A percentile compares a stretch with the other conserved stretches of the same genome.
phyloP scores from a whole-genome alignment of 2,113 vertebrate genomes.

The Perccottus glenii region DNA sequence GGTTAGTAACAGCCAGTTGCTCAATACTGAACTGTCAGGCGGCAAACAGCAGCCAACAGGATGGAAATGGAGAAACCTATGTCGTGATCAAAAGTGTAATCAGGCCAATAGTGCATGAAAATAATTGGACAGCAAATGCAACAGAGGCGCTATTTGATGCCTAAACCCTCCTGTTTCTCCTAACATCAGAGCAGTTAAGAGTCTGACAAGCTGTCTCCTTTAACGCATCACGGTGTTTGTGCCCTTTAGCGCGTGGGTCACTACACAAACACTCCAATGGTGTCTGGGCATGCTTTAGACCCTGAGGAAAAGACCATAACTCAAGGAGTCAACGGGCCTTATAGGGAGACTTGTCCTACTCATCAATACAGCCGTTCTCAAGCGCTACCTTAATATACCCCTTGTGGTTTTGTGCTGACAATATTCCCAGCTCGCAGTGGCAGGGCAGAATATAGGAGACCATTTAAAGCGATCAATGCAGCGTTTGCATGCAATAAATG shows the following conservation, averaged over 20 bases:
- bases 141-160: constrained; percentile 27
- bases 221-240: constrained; percentile 51
- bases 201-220: constrained; percentile 65
- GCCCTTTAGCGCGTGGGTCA: constrained; percentile 56
- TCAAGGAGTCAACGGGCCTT: constrained; percentile 65
- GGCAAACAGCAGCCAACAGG: constrained; percentile 25
- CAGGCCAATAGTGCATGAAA: constrained; percentile 61
- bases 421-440: constrained; percentile 21
- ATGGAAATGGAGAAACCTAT: constrained; percentile 46
- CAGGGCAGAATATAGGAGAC: neutral
- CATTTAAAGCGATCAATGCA: constrained; percentile 32
- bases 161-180: constrained; percentile 57
- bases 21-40: constrained; percentile 46
- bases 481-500: constrained; percentile 14
- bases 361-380: constrained; percentile 60
- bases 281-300: constrained; percentile 48
- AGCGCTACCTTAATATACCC: constrained; percentile 53
- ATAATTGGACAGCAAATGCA: constrained; percentile 63
- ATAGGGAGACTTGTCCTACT: constrained; percentile 59
- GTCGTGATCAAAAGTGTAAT: constrained; percentile 59
- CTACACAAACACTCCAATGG: constrained; percentile 55
- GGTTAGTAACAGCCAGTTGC: constrained; percentile 37
- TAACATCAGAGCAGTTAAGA: constrained; percentile 57
- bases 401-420: constrained; percentile 45
- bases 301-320: constrained; percentile 57